Conservation (phyloP, 1,140 invertebrate species). For the Drosophila orena region DNA sequence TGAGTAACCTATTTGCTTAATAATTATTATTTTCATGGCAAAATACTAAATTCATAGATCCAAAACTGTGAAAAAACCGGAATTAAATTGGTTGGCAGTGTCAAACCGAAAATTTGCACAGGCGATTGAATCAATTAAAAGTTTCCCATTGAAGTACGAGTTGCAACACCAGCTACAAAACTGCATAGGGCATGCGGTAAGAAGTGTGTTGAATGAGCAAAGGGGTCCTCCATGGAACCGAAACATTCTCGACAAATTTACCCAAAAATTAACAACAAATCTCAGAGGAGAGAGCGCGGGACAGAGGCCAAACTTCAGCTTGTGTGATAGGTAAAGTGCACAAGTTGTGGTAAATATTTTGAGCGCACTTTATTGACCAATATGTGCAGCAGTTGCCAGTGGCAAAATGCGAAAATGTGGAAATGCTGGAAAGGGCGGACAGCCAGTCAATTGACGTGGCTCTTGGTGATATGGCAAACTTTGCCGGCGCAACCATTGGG, state of each 20-base stretch:
- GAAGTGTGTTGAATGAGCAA: background rate
- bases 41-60: too few species aligned
- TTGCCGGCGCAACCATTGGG: constrained; percentile 12
- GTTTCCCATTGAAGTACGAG: constrained; percentile 45
- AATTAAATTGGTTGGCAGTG: background rate
- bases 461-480: constrained; percentile 40
- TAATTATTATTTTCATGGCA: too few species aligned
- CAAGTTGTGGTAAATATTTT: constrained; percentile 72
- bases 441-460: constrained; percentile 33
- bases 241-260: constrained; percentile 26
- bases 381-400: constrained; percentile 52
- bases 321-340: constrained; percentile 65
- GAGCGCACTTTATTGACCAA: constrained; percentile 76
- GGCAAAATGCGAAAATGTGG: constrained; percentile 1
- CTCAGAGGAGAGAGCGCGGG: background rate
- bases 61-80: background rate
- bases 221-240: background rate
- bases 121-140: constrained; percentile 79
- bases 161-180: constrained; percentile 25
- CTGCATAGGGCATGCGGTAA: constrained; percentile 12
- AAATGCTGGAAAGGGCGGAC: background rate
- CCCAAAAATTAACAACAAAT: constrained; percentile 48
- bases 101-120: constrained; percentile 52
- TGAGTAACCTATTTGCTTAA: too few species aligned
- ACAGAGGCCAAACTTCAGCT: constrained; percentile 20